Evolutionary conservation across 1,140 invertebrate species (phyloP).

Genomic region (Philopotamus ludificatus): DNA sequence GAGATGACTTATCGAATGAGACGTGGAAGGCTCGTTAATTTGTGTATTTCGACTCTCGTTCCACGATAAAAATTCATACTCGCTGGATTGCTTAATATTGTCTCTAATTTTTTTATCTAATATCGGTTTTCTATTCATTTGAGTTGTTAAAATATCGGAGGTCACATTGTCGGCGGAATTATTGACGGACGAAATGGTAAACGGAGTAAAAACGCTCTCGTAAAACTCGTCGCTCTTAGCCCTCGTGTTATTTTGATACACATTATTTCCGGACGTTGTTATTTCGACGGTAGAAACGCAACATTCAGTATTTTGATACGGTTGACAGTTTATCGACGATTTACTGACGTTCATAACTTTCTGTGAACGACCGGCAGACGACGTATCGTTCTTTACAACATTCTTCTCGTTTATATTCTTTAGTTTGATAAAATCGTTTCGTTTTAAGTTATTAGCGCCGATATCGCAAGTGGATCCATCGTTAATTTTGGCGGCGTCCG

Average conservation of each 20-base stretch:
- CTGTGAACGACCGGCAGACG: background rate
- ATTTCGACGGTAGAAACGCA: conserved; percentile 6
- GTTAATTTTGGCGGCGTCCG: background rate
- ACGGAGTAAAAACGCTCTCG: conserved; percentile 37
- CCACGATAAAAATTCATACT: conserved; percentile 21
- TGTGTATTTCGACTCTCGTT: background rate
- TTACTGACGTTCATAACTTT: background rate
- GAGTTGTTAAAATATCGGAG: background rate
- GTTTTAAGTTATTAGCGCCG: background rate
- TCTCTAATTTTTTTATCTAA: background rate
- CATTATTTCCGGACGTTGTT: background rate
- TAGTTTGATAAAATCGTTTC: background rate
- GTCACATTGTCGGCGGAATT: background rate
- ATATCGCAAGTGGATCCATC: background rate
- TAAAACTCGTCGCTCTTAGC: conserved; percentile 21
- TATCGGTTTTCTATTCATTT: background rate
- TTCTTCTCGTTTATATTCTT: background rate
- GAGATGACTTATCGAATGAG: background rate
- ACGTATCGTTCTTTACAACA: background rate
- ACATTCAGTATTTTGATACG: background rate
- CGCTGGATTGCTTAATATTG: background rate
- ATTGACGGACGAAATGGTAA: conserved; percentile 6
- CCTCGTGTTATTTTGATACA: background rate
- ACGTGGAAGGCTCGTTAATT: too few relatives aligned
- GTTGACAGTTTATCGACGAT: background rate